phyloP scores from a whole-genome alignment of 2,113 vertebrate genomes.

The Pluvianellus socialis region DNA sequence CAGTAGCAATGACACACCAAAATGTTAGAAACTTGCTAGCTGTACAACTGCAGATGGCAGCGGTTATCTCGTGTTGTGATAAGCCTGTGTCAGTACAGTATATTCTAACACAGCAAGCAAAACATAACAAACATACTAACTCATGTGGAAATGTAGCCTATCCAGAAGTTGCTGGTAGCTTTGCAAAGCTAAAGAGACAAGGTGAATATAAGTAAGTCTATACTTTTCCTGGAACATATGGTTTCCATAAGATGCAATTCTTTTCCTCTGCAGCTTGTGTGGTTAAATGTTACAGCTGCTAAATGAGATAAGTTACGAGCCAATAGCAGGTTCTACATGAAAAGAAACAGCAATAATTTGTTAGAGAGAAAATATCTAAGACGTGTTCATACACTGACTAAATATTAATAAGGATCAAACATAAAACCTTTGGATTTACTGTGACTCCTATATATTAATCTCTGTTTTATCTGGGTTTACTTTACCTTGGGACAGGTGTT shows the following conservation, averaged over 20 bases:
- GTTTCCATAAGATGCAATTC: constrained; percentile 27
- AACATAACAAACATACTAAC: neutral
- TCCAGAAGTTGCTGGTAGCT: neutral
- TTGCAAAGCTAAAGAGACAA: constrained; percentile 32
- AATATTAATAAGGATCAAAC: neutral
- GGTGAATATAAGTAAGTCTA: neutral
- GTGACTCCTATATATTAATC: neutral
- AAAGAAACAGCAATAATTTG: constrained; percentile 36
- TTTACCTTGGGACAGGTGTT: neutral
- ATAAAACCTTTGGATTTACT: neutral
- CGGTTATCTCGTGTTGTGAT: neutral
- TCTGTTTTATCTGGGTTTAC: neutral
- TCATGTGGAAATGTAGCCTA: neutral
- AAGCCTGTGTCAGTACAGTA: neutral
- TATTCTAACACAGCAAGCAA: neutral
- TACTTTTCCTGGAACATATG: neutral
- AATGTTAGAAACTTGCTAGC: neutral
- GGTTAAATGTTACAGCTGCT: constrained; percentile 37
- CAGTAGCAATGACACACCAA: neutral
- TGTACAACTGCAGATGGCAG: neutral
- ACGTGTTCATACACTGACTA: neutral
- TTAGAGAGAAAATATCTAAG: neutral
- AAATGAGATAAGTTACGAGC: constrained; percentile 5
- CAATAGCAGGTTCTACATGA: neutral
- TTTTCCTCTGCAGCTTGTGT: neutral